Base-by-base conservation (phyloP, 2,113 vertebrate species). In the Mystacornis crossleyi region DNA sequence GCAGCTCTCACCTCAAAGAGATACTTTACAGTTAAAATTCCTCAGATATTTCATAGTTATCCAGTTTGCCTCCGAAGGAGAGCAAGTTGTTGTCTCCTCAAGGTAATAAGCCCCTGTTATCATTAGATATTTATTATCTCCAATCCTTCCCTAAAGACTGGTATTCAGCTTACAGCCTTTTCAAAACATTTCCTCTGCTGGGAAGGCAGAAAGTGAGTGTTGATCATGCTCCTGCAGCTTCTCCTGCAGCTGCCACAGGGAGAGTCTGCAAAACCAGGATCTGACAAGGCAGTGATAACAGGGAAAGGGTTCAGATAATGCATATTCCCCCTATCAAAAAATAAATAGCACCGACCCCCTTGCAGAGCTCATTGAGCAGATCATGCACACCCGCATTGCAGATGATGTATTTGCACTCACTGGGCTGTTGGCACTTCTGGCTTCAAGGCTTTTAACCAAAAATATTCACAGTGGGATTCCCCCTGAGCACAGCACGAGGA, bases 141-240 rank as follows among this genome's bases (percentile, higher is more conserved):
- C 51, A 81, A 60, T 43, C 64, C 55, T 93, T 83, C 82, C 86
- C 72, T 92, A 53, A 77, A 73, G 53, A 42, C 38, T 88, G 0
- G 0, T 67, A 47, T 74, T 83, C 75, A 81, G 53, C 25, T 88
- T 70, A 70, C 29, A 67, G 71, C 81, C 71, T 65, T 92, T 91
- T 45, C 25, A 40, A n/a, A 89, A 38, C 62, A 62, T 6, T 23
- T 92, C 54, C 51, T 93, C 34, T 71, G 36, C 55, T 64, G 69
- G 67, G 29, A 83, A 78, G 47, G 86, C 47, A 89, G 64, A 42
- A 82, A 31, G 31, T 1, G 8, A 89, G 45, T 0, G 8, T 19
- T 93, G 85, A 74, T 91, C 55, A 51, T 66, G 45, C 47, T 95
- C 42, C 40, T 90, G 87, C 81, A 89, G 65, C 81, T 93, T 62